Conservation (phyloP, 37 sponge, comb jelly and placozoan genomes). For the Lycopodina hypogea region DNA sequence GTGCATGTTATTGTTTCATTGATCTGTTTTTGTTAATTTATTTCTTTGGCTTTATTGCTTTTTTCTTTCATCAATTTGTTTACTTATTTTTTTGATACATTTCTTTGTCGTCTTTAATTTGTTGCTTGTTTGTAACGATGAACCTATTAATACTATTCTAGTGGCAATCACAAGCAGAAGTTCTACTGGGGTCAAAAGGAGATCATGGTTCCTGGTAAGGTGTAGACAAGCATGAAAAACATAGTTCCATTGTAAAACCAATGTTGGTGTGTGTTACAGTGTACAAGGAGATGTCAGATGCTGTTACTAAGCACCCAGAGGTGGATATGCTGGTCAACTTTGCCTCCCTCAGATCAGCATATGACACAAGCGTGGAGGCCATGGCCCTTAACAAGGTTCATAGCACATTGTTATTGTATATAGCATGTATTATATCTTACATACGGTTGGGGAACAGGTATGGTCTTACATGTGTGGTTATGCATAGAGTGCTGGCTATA, state of each 20-base stretch:
- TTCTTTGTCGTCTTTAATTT: too few species aligned
- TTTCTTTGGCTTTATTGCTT: too few species aligned
- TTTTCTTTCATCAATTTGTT: too few species aligned
- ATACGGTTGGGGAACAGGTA: too few species aligned
- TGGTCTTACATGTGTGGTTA: too few species aligned
- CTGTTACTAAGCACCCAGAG: slow-evolving; percentile 79
- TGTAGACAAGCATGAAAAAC: not conserved
- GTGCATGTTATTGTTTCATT: not conserved
- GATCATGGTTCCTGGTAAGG: slow-evolving; percentile 85
- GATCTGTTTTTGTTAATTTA: too few species aligned
- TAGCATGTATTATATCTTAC: too few species aligned
- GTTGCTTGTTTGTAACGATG: not conserved
- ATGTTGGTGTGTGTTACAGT: slow-evolving; percentile 27
- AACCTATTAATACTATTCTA: not conserved
- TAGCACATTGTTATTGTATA: too few species aligned
- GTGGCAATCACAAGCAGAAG: slow-evolving; percentile 94
- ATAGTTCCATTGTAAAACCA: not conserved
- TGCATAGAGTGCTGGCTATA: too few species aligned
- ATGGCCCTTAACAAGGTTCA: slow-evolving; percentile 63
- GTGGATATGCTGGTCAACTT: slow-evolving; percentile 88
- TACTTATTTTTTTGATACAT: too few species aligned
- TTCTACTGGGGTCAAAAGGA: slow-evolving; percentile 97
- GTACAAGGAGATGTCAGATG: slow-evolving; percentile 90
- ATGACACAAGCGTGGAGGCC: slow-evolving; percentile 83
- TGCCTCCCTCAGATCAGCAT: slow-evolving; percentile 95